A percentile compares a stretch with the other conserved stretches of the same genome.
phyloP scores from a whole-genome alignment of 2,113 vertebrate genomes.

The Melanerpes formicivorus region DNA sequence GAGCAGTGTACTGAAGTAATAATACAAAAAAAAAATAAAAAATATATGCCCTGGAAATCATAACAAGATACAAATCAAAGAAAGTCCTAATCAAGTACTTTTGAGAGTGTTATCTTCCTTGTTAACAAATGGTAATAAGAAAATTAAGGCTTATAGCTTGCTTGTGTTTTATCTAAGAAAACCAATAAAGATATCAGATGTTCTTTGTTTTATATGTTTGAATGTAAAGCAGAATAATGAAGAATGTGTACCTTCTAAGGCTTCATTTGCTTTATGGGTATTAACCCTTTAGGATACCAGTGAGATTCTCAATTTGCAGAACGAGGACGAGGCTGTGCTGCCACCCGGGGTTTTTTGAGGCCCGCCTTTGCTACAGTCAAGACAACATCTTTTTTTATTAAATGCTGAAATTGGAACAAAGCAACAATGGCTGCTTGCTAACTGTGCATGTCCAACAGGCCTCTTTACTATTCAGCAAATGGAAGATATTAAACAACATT shows the following conservation, averaged over 20 bases:
- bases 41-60: conserved; percentile 51
- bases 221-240: conserved; percentile 53
- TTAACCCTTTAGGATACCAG: conserved; percentile 38
- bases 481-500: conserved; percentile 87
- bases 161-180: conserved; percentile 68
- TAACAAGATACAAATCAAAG: conserved; percentile 66
- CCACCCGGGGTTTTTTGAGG: background rate
- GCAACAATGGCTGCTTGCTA: conserved; percentile 79
- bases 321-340: background rate
- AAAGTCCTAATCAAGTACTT: conserved; percentile 64
- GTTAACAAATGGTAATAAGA: conserved; percentile 74
- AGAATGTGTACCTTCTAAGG: conserved; percentile 20
- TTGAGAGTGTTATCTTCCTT: conserved; percentile 67
- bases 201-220: conserved; percentile 60
- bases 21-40: conserved; percentile 43
- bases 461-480: conserved; percentile 85
- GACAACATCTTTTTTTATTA: conserved; percentile 77
- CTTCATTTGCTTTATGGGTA: background rate
- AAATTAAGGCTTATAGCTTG: conserved; percentile 70
- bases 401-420: conserved; percentile 83
- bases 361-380: background rate
- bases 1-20: conserved; percentile 40
- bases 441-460: conserved; percentile 83
- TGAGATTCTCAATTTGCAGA: background rate
- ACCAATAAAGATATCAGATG: conserved; percentile 70